These are phyloP conservation scores for Pristionchus arcanus DNA, from an alignment of 2,888 invertebrate species.

Conservation along the genomic window DNA sequence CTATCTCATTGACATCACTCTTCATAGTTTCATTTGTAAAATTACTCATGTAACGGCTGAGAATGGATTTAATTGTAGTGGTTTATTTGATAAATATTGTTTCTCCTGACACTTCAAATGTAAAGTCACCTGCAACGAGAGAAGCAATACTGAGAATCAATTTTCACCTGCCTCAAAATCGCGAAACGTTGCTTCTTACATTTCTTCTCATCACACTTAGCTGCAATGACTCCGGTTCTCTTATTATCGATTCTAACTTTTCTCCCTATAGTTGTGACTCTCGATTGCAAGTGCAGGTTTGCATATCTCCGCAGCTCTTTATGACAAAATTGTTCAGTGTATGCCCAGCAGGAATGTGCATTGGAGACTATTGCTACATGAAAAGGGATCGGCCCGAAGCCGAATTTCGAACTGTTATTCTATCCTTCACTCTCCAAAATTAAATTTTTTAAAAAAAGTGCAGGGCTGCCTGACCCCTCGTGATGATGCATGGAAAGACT, in stretches of 20 bases:
- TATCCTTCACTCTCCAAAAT: not conserved
- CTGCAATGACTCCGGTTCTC: not conserved
- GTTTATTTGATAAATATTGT: not conserved
- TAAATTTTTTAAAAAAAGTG: no score
- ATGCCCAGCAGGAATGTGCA: not conserved
- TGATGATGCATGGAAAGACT: not conserved
- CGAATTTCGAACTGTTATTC: not conserved
- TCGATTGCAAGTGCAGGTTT: not conserved
- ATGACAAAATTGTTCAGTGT: not conserved
- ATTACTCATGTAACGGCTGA: not conserved
- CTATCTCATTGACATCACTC: not conserved
- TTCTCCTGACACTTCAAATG: no score
- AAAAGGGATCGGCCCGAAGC: not conserved
- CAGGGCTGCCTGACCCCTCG: conserved; percentile 16
- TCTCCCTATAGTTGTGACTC: not conserved
- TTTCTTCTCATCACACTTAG: not conserved
- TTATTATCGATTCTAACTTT: not conserved
- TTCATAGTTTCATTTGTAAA: not conserved
- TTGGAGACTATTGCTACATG: conserved; percentile 7
- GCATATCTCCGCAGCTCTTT: not conserved
- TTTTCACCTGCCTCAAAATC: not conserved
- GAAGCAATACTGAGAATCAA: not conserved
- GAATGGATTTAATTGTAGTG: not conserved
- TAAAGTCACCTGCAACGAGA: no score
- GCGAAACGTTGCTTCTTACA: not conserved